phyloP scores from a whole-genome alignment of 2,797 vertebrate genomes.

The Sarcophilus harrisii region DNA sequence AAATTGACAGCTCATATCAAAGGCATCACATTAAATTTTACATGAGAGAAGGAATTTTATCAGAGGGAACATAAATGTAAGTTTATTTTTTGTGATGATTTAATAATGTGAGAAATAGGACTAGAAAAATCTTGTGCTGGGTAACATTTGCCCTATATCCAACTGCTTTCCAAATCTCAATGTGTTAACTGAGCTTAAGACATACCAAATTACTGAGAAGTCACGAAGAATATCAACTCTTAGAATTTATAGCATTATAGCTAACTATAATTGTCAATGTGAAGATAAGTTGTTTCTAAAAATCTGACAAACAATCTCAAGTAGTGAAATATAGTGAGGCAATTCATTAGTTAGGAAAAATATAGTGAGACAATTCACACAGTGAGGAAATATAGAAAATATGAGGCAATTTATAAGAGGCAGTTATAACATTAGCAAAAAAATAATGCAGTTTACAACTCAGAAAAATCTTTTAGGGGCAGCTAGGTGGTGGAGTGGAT shows the following conservation, averaged over 20 bases:
- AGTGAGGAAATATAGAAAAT: background rate
- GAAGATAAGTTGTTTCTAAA: slow-evolving; percentile 18
- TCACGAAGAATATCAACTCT: background rate
- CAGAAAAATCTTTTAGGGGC: background rate
- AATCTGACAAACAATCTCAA: background rate
- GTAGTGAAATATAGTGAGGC: background rate
- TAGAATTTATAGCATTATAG: background rate
- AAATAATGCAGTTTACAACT: background rate
- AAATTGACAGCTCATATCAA: background rate
- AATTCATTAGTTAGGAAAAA: slow-evolving; percentile 43
- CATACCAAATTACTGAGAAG: background rate
- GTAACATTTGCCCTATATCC: background rate
- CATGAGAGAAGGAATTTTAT: background rate
- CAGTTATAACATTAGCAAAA: background rate
- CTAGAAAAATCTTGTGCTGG: background rate
- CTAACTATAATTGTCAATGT: background rate
- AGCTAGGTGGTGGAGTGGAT: too few relatives aligned
- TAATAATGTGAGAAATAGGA: background rate
- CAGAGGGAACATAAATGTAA: slow-evolving; percentile 28
- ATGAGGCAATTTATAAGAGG: slow-evolving; percentile 12
- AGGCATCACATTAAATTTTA: background rate
- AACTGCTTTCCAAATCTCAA: slow-evolving; percentile 3
- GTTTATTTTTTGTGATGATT: slow-evolving; percentile 9
- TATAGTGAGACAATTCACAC: background rate
- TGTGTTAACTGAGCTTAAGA: background rate